These are phyloP conservation scores for Escarpia spicata DNA, from an alignment of 2,888 invertebrate species.

Conservation along the genomic window DNA sequence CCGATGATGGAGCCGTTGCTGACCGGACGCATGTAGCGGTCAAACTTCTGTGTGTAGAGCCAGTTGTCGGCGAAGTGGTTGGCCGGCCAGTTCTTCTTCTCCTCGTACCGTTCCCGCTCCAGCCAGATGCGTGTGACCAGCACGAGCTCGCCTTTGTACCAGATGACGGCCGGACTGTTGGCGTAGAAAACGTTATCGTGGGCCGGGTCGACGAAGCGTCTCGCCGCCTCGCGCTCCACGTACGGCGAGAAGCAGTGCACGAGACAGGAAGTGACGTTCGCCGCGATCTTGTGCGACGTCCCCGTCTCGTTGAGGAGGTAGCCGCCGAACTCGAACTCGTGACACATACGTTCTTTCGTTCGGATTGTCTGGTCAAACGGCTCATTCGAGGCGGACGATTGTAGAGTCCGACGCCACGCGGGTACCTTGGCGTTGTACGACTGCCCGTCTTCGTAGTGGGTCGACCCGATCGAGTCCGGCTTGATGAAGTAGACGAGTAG, in stretches of 20 bases:
- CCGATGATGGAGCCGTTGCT: constrained; percentile 45
- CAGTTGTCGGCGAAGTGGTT: constrained; percentile 51
- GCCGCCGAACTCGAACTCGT: constrained; percentile 38
- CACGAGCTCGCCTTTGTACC: constrained; percentile 43
- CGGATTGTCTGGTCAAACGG: constrained; percentile 13
- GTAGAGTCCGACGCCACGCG: background rate
- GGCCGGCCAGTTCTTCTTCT: constrained; percentile 44
- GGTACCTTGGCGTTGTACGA: background rate
- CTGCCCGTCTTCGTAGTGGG: background rate
- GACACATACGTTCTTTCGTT: constrained; percentile 23
- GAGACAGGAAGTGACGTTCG: constrained; percentile 34
- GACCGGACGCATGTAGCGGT: constrained; percentile 42
- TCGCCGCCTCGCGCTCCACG: constrained; percentile 44
- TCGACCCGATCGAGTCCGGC: background rate
- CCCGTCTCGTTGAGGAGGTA: constrained; percentile 42
- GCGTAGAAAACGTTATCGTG: constrained; percentile 45
- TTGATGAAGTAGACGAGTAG: constrained; percentile 1
- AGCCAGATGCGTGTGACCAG: constrained; percentile 48
- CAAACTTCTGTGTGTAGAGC: constrained; percentile 47
- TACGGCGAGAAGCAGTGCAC: constrained; percentile 48
- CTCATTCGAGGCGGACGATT: background rate
- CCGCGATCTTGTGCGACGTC: constrained; percentile 22
- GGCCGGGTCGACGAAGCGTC: constrained; percentile 45
- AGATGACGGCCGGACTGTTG: constrained; percentile 48
- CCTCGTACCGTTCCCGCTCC: constrained; percentile 46